phyloP scores from a whole-genome alignment of 1,140 invertebrate genomes.

The Musca vetustissima region DNA sequence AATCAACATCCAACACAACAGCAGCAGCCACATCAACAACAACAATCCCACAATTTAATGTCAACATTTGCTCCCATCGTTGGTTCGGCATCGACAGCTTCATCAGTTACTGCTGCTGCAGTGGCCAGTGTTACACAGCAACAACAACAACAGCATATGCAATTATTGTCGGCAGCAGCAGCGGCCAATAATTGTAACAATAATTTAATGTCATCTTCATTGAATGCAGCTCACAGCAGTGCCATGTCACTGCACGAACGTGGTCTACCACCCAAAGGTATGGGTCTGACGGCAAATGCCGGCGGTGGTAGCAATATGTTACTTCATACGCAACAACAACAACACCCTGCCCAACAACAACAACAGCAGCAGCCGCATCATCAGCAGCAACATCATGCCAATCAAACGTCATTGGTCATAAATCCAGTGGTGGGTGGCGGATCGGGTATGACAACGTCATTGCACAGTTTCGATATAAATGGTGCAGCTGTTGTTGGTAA shows the following conservation, averaged over 20 bases:
- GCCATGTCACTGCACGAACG: conserved; percentile 39
- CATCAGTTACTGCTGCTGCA: conserved; percentile 40
- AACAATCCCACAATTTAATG: conserved; percentile 22
- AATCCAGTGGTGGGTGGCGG: not conserved
- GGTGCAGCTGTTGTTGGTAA: conserved; percentile 34
- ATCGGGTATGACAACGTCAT: conserved; percentile 51
- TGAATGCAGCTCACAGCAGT: conserved; percentile 42
- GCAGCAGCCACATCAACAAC: conserved; percentile 28
- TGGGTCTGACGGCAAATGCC: conserved; percentile 32
- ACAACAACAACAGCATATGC: conserved; percentile 51
- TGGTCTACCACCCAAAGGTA: conserved; percentile 47
- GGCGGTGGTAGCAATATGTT: conserved; percentile 32
- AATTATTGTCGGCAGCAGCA: conserved; percentile 43
- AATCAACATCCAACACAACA: conserved; percentile 47
- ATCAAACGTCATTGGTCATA: conserved; percentile 17
- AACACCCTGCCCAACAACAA: conserved; percentile 35
- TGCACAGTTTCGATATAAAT: conserved; percentile 49
- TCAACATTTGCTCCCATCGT: conserved; percentile 29
- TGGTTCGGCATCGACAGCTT: not conserved
- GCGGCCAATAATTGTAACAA: conserved; percentile 35
- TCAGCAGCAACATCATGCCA: too few species aligned
- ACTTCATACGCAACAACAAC: conserved; percentile 20
- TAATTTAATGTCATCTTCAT: conserved; percentile 53
- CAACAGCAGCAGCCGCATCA: conserved; percentile 27
- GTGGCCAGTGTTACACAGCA: conserved; percentile 49